A percentile compares a stretch with the other conserved stretches of the same genome.
phyloP scores from a whole-genome alignment of 2,888 invertebrate genomes.

The Calliscelio sp. region DNA sequence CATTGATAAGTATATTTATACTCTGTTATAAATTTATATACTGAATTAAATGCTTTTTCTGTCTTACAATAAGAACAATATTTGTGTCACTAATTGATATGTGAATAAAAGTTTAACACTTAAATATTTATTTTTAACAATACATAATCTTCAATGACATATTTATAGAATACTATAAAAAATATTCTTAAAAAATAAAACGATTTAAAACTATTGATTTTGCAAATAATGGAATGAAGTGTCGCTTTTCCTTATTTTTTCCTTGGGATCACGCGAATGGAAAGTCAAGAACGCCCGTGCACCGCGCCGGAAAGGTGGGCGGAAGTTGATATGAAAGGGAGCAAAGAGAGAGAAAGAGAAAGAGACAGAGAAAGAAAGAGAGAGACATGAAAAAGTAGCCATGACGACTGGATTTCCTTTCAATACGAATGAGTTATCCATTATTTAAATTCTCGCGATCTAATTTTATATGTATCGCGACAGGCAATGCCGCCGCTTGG shows the following conservation, averaged over 20 bases:
- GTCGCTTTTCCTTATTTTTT: constrained; percentile 40
- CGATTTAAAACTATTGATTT: not conserved
- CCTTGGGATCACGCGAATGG: constrained; percentile 49
- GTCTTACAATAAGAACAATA: constrained; percentile 5
- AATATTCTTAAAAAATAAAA: too few relatives aligned
- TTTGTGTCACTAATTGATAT: constrained; percentile 1
- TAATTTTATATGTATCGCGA: constrained; percentile 69
- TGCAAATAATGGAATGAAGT: constrained; percentile 1
- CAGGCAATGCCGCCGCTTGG: constrained; percentile 53
- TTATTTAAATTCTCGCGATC: constrained; percentile 71
- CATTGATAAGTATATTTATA: constrained; percentile 63
- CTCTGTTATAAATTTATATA: constrained; percentile 29
- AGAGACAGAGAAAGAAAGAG: constrained; percentile 21
- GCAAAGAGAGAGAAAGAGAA: constrained; percentile 39
- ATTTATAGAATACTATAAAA: too few relatives aligned
- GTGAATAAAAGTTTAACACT: not conserved
- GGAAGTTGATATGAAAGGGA: constrained; percentile 72
- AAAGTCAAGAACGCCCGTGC: constrained; percentile 67
- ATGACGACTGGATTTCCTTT: constrained; percentile 67
- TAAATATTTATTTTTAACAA: not conserved
- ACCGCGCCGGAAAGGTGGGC: constrained; percentile 66
- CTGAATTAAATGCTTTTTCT: constrained; percentile 34
- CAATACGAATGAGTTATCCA: constrained; percentile 66
- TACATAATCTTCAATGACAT: too few relatives aligned
- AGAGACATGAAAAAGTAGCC: constrained; percentile 56